Percentiles rank a stretch among this genome's conserved stretches.
These are phyloP conservation scores for Subanguina moxae DNA, from an alignment of 1,140 invertebrate genomes.

Conservation along the genomic window DNA sequence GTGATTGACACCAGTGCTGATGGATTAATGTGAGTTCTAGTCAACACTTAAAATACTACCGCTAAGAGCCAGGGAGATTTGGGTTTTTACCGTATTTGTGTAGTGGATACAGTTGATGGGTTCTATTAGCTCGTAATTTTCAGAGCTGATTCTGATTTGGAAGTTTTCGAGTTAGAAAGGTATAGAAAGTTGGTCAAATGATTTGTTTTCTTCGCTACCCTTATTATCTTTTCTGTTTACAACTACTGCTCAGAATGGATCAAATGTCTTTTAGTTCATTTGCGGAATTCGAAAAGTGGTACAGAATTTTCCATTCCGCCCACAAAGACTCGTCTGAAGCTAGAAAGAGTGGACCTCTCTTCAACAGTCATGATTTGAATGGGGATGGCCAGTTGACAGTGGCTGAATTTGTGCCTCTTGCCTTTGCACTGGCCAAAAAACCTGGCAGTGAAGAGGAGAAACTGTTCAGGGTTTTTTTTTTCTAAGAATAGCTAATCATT, in stretches of 20 bases:
- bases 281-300: background rate
- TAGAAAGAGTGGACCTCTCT: conserved; percentile 7
- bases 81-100: no score
- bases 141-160: no score
- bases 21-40: conserved; percentile 13
- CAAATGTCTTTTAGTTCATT: no score
- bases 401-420: conserved; percentile 27
- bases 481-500: background rate
- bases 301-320: background rate
- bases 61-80: no score
- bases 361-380: conserved; percentile 19
- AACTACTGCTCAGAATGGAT: no score
- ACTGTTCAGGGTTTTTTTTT: conserved; percentile 23
- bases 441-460: conserved; percentile 16
- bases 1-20: conserved; percentile 21
- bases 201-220: no score
- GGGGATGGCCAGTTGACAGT: conserved; percentile 16
- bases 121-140: no score
- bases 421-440: conserved; percentile 27
- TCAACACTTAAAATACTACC: background rate
- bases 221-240: no score
- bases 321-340: background rate
- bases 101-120: no score
- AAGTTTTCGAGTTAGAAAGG: no score
- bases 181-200: no score